Evolutionary conservation across 2,113 vertebrate genomes (phyloP).

Genomic region (Isichthys henryi): DNA sequence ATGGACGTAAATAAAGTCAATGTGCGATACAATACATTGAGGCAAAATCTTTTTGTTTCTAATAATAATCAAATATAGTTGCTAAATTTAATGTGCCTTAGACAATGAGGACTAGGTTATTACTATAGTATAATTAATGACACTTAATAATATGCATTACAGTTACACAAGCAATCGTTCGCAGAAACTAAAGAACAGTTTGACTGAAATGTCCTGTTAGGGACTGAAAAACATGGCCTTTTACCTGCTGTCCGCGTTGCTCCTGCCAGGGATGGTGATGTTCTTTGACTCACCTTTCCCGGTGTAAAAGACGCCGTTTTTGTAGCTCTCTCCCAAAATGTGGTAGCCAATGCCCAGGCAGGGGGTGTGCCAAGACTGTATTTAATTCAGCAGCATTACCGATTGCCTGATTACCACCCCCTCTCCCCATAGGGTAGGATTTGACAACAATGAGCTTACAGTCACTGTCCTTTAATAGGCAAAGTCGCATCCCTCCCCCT

Average conservation of each 20-base stretch:
- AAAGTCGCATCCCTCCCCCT: neutral
- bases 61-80: neutral
- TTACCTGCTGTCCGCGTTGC: conserved; percentile 6
- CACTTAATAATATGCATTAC: neutral
- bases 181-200: neutral
- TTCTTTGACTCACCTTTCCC: neutral
- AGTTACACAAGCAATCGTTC: neutral
- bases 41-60: neutral
- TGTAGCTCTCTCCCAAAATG: conserved; percentile 8
- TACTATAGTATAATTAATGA: neutral
- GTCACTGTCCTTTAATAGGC: neutral
- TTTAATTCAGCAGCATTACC: neutral
- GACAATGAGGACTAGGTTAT: neutral
- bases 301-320: conserved; percentile 4
- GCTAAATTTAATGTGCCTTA: neutral
- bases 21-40: neutral
- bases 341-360: conserved; percentile 20
- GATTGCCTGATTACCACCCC: neutral
- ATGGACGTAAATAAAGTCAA: neutral
- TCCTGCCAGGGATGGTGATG: neutral
- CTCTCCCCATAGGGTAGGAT: conserved; percentile 40
- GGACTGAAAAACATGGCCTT: neutral
- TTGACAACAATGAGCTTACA: conserved; percentile 6
- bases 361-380: neutral
- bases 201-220: neutral